phyloP scores from a whole-genome alignment of 2,797 vertebrate species.

The Macrochelys suwanniensis region DNA sequence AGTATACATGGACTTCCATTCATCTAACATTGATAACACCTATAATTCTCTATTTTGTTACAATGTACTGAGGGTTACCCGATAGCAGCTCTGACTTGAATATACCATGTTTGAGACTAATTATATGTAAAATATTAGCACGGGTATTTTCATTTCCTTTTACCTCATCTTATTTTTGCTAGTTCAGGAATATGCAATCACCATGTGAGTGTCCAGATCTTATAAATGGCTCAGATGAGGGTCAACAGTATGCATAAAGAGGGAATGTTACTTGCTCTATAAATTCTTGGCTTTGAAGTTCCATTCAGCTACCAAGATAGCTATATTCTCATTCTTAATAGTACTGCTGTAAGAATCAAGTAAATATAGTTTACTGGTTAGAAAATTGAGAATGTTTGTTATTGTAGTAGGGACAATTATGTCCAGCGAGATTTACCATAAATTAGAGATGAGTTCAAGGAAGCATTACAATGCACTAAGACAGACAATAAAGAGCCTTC shows the following conservation, averaged over 20 bases:
- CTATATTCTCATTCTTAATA: conserved; percentile 18
- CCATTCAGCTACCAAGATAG: conserved; percentile 21
- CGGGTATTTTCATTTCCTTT: background rate
- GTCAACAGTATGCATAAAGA: conserved; percentile 20
- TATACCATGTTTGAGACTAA: background rate
- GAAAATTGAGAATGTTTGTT: conserved; percentile 13
- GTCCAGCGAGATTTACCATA: background rate
- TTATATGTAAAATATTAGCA: background rate
- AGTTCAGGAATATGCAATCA: background rate
- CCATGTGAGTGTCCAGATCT: background rate
- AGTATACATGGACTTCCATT: background rate
- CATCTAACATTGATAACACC: background rate
- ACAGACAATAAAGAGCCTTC: background rate
- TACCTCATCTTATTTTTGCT: background rate
- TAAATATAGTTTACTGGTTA: conserved; percentile 2
- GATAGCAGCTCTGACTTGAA: background rate
- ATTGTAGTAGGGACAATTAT: background rate
- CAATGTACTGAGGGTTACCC: background rate
- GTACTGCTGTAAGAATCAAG: background rate
- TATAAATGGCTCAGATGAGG: background rate
- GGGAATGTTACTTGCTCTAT: background rate
- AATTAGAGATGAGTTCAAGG: background rate
- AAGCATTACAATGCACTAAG: background rate
- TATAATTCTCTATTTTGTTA: background rate
- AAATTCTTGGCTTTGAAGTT: conserved; percentile 19